phyloP scores from a whole-genome alignment of 2,797 vertebrate genomes.

The Chanos chanos region DNA sequence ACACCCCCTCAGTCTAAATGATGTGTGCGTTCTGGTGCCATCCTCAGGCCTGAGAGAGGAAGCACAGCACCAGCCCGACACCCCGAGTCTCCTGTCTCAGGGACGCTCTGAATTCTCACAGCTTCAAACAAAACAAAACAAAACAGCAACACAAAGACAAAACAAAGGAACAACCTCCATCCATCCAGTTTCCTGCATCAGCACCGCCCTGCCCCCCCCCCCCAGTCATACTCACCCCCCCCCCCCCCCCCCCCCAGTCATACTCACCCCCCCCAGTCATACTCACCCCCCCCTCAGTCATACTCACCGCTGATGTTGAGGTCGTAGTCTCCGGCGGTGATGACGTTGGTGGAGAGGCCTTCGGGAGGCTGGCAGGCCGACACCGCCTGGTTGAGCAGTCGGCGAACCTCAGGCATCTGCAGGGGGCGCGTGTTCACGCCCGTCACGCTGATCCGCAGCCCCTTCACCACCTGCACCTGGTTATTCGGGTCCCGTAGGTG shows the following conservation, averaged over 20 bases:
- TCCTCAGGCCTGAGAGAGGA: conserved; percentile 3
- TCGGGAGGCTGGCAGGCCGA: conserved; percentile 88
- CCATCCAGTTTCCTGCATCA: too few relatives aligned
- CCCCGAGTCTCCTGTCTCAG: too few relatives aligned
- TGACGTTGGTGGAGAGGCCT: conserved; percentile 79
- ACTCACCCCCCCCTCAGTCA: too few relatives aligned
- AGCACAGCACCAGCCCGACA: too few relatives aligned
- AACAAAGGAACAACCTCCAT: neutral
- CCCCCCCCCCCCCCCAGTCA: too few relatives aligned
- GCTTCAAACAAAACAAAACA: neutral
- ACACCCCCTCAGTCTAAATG: neutral
- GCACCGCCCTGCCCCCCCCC: too few relatives aligned
- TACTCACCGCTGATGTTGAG: conserved; percentile 92
- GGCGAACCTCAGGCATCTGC: conserved; percentile 63
- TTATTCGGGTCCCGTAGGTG: conserved; percentile 97
- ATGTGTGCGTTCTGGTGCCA: too few relatives aligned
- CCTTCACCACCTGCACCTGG: conserved; percentile 91
- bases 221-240: too few relatives aligned
- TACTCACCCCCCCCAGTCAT: too few relatives aligned
- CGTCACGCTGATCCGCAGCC: conserved; percentile 90
- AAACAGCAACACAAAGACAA: neutral
- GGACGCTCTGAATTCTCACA: too few relatives aligned
- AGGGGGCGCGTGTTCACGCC: conserved; percentile 79
- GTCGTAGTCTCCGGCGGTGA: conserved; percentile 92
- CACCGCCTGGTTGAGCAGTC: conserved; percentile 81